These are phyloP conservation scores for Plutomurus gul DNA, from an alignment of 1,140 invertebrate genomes.

Conservation along the genomic window DNA sequence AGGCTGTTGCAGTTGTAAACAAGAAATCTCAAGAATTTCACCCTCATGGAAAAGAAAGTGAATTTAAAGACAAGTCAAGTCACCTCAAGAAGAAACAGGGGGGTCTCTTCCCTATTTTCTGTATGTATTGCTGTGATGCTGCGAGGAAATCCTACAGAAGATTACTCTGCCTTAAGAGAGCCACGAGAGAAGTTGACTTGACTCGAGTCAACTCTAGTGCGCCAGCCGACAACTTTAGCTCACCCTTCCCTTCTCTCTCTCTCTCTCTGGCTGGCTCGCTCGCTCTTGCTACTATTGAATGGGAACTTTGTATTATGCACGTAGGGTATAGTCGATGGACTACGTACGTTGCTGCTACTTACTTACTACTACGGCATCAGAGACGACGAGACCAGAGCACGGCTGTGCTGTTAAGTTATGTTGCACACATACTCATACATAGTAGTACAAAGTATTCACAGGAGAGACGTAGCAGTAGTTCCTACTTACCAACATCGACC, in stretches of 20 bases:
- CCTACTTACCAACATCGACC: too few relatives aligned
- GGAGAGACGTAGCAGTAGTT: not conserved
- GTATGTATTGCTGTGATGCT: not conserved
- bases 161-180: constrained; percentile 15
- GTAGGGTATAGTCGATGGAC: not conserved
- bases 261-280: too few relatives aligned
- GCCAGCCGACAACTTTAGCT: constrained; percentile 24
- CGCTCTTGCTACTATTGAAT: too few relatives aligned
- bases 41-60: constrained; percentile 25
- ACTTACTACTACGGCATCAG: too few relatives aligned
- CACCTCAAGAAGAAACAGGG: not conserved
- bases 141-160: not conserved
- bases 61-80: constrained; percentile 18
- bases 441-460: not conserved
- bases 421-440: not conserved
- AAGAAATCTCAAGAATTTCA: constrained; percentile 30
- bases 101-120: constrained; percentile 20
- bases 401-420: too few relatives aligned
- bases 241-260: not conserved
- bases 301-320: too few relatives aligned
- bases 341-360: not conserved
- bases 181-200: not conserved
- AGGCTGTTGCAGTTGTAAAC: constrained; percentile 16
- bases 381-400: too few relatives aligned
- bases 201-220: not conserved